Percentiles rank a stretch among this genome's conserved stretches.
Evolutionary conservation across 2,113 vertebrate genomes (phyloP).

Genomic region (Candoia aspera): DNA sequence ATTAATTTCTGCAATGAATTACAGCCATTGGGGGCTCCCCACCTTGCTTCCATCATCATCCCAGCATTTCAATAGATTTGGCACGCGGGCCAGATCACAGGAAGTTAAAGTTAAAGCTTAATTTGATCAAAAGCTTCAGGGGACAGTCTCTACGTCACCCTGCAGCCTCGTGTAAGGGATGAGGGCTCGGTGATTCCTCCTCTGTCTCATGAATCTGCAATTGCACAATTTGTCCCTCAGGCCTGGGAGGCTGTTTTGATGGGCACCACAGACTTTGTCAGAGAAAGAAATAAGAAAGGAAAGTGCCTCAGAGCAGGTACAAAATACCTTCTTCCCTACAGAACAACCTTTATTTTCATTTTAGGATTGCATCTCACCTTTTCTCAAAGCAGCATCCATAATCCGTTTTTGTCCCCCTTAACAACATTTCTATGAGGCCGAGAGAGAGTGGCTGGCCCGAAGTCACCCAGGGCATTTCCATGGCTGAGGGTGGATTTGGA

Average conservation of each 20-base stretch:
- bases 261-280: neutral
- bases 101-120: neutral
- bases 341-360: neutral
- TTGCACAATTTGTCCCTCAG: no score
- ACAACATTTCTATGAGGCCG: neutral
- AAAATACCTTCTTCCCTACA: neutral
- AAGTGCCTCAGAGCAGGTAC: neutral
- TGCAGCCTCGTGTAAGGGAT: neutral
- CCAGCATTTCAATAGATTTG: neutral
- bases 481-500: neutral
- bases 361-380: neutral
- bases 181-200: neutral
- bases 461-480: neutral
- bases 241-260: neutral
- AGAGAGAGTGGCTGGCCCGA: neutral
- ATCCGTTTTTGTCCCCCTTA: neutral
- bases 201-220: neutral
- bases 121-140: neutral
- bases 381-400: neutral
- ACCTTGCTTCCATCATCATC: neutral
- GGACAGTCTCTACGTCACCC: neutral
- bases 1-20: constrained; percentile 4
- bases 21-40: neutral
- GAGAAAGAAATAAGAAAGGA: neutral
- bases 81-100: neutral